A percentile compares a stretch with the other conserved stretches of the same genome.
These are phyloP conservation scores for Toxotes chatareus DNA, from an alignment of 2,113 vertebrate genomes.

Conservation along the genomic window DNA sequence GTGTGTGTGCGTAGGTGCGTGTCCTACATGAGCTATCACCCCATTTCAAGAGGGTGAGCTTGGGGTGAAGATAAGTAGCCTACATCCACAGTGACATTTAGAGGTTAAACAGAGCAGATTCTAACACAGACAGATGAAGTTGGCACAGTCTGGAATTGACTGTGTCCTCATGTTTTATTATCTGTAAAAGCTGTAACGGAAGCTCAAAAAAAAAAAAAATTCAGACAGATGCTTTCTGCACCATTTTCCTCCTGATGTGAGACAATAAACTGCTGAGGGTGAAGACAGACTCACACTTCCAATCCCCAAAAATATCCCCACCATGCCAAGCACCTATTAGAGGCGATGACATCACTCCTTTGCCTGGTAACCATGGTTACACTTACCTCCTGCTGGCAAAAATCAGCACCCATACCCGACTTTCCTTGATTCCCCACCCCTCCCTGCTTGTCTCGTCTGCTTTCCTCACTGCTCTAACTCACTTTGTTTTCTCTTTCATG, in stretches of 20 bases:
- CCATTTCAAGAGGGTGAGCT: conserved; percentile 1
- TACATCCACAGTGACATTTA: conserved; percentile 60
- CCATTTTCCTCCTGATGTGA: conserved; percentile 35
- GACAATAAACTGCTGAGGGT: conserved; percentile 36
- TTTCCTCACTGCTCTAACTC: neutral
- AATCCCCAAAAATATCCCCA: conserved; percentile 26
- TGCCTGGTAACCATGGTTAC: conserved; percentile 81
- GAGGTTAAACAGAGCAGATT: conserved; percentile 32
- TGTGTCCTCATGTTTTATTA: conserved; percentile 1
- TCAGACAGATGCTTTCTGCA: no score
- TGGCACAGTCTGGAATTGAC: neutral
- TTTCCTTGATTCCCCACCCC: conserved; percentile 15
- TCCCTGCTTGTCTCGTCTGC: conserved; percentile 18
- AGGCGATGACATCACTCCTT: conserved; percentile 73
- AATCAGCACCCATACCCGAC: conserved; percentile 48
- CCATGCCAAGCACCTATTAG: conserved; percentile 42
- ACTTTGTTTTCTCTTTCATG: no score
- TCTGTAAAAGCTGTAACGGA: neutral
- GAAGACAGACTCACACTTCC: conserved; percentile 11
- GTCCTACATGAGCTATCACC: conserved; percentile 39
- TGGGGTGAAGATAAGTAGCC: conserved; percentile 18
- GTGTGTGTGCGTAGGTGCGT: conserved; percentile 3
- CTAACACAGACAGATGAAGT: neutral
- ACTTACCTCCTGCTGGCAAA: conserved; percentile 54
- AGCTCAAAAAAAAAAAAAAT: neutral